These are phyloP conservation scores for Phytoseiulus persimilis DNA, from an alignment of 2,888 invertebrate species.

Conservation along the genomic window DNA sequence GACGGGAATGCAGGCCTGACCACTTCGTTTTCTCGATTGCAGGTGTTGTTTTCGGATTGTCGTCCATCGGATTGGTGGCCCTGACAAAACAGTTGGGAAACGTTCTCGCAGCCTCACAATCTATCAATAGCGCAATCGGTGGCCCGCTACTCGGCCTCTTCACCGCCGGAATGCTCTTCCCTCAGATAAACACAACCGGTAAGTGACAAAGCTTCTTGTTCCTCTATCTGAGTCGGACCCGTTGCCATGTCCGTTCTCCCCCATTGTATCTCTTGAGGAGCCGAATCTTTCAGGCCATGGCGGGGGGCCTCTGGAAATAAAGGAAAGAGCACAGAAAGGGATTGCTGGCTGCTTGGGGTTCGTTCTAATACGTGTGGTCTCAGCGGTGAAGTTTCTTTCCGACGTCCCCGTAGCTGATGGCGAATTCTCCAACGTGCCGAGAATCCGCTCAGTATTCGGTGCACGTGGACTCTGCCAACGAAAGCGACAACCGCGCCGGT, in stretches of 20 bases:
- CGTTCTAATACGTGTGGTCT: neutral
- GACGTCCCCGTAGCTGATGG: neutral
- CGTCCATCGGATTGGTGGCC: constrained; percentile 11
- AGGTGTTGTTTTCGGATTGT: constrained; percentile 22
- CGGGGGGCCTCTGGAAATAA: no score
- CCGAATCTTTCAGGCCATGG: no score
- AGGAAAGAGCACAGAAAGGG: neutral
- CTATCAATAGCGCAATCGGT: constrained; percentile 20
- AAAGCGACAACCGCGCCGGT: neutral
- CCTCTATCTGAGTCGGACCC: neutral
- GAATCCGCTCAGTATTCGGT: neutral
- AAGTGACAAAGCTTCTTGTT: neutral
- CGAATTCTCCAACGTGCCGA: neutral
- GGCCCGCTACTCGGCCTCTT: constrained; percentile 20
- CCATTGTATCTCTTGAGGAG: no score
- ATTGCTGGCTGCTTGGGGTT: neutral
- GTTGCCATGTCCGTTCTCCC: neutral
- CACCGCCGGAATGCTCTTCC: constrained; percentile 34
- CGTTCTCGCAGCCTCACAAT: constrained; percentile 1
- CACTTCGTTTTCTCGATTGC: neutral
- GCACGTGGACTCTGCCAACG: neutral
- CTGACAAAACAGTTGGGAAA: constrained; percentile 31
- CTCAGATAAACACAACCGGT: constrained; percentile 33
- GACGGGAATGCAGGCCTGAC: no score
- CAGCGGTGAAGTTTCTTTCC: neutral